Evolutionary conservation across 1,140 invertebrate genomes (phyloP), one percentile per base, ranked within the genome.

Genomic region (Agraylea sexmaculata): DNA sequence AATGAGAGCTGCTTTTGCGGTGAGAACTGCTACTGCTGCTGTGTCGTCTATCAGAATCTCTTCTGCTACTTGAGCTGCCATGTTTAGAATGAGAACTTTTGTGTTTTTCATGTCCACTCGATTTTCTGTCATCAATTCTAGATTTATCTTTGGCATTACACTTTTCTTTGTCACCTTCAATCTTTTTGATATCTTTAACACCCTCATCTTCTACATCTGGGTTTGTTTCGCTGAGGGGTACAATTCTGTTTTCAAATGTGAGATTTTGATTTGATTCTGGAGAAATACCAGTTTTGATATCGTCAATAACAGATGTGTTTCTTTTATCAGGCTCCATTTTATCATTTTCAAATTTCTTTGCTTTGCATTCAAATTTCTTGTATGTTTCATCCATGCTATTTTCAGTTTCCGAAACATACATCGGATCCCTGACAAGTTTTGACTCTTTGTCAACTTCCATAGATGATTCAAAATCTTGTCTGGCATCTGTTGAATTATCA

Each of bases 71-170:
- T 36, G 55, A 59, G 45, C 52, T 59, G 21, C n/a, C n/a, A n/a
- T 66, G 60, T 49, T 55, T 58, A 13, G 59, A 65, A 41, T 51
- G 59, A 1, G 61, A 61, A 40, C 43, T 51, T 42, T 46, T 42
- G 5, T 32, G 12, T 28, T 55, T 62, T 48, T 64, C 64, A 37
- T 64, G 53, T 44, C 53, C 58, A 30, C 53, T 56, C 44, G 54
- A 59, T 32, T 55, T 57, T 11, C 59, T 60, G 16, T 47, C 48
- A 44, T 60, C 54, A 21, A 45, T 50, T 53, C 57, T 63, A 18
- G 47, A 51, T 49, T 63, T 68, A 47, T 63, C 62, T 39, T 65
- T 62, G 13, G 51, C 51, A 43, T 64, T 59, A 49, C 58, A 61
- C 49, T 61, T 61, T 29, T 64, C 37, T 19, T 44, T 31, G 21